Evolutionary conservation across 2,113 vertebrate species (phyloP).

Genomic region (Chloroceryle aenea): DNA sequence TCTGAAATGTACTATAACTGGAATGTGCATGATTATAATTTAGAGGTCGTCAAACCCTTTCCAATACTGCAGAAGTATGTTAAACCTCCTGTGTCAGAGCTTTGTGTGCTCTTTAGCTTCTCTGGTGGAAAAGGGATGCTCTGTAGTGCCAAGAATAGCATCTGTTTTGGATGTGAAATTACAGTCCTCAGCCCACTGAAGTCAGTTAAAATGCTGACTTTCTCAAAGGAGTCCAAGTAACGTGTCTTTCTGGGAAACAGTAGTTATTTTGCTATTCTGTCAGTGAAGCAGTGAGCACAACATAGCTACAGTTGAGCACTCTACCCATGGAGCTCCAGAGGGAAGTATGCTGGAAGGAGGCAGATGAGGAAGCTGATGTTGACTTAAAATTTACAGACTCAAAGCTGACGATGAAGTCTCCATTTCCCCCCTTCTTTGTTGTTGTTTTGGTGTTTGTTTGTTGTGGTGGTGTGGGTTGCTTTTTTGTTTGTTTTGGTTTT

Average conservation of each 20-base stretch:
- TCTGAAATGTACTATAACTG: background rate
- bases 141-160: background rate
- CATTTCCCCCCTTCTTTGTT: background rate
- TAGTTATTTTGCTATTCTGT: background rate
- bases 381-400: background rate
- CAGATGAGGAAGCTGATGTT: background rate
- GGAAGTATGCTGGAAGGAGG: background rate
- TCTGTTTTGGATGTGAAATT: slow-evolving; percentile 5
- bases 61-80: background rate
- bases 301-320: background rate
- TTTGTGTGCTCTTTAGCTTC: background rate
- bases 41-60: background rate
- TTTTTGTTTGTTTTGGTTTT: background rate
- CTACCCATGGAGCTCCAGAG: background rate
- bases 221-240: background rate
- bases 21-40: rapidly evolving
- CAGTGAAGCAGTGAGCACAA: background rate
- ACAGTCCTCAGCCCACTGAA: background rate
- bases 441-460: background rate
- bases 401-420: background rate
- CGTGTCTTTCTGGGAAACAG: background rate
- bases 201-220: background rate
- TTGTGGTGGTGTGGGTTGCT: background rate
- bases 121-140: background rate
- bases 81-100: background rate